A percentile compares a stretch with the other conserved stretches of the same genome.
phyloP scores from a whole-genome alignment of 2,797 vertebrate genomes.

The Pantherophis vulpinus region DNA sequence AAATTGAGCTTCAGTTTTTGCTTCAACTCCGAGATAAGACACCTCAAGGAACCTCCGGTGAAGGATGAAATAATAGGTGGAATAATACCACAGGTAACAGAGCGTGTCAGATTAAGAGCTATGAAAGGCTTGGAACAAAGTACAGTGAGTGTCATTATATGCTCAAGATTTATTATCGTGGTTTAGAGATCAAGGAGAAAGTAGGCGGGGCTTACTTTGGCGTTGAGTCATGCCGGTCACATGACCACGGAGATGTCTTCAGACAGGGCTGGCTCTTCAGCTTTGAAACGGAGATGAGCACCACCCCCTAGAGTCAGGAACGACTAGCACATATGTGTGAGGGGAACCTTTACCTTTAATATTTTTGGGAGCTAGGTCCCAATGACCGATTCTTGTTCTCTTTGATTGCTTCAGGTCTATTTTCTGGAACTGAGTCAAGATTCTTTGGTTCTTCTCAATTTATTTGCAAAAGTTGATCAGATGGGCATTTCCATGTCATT shows the following conservation, averaged over 20 bases:
- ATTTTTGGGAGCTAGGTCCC: neutral
- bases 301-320: no score
- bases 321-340: no score
- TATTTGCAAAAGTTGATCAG: neutral
- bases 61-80: neutral
- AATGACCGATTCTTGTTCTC: neutral
- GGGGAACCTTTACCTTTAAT: neutral
- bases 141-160: neutral
- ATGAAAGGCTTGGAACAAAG: neutral
- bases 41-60: neutral
- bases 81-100: no score
- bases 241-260: no score
- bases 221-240: no score
- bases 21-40: no score
- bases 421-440: neutral
- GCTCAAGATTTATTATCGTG: neutral
- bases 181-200: neutral
- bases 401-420: neutral
- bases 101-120: neutral
- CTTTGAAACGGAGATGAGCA: no score
- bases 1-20: neutral
- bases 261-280: no score
- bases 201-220: neutral
- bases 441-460: neutral
- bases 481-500: neutral